Base-by-base conservation (phyloP, 2,113 vertebrate genomes). In the Misgurnus anguillicaudatus region DNA sequence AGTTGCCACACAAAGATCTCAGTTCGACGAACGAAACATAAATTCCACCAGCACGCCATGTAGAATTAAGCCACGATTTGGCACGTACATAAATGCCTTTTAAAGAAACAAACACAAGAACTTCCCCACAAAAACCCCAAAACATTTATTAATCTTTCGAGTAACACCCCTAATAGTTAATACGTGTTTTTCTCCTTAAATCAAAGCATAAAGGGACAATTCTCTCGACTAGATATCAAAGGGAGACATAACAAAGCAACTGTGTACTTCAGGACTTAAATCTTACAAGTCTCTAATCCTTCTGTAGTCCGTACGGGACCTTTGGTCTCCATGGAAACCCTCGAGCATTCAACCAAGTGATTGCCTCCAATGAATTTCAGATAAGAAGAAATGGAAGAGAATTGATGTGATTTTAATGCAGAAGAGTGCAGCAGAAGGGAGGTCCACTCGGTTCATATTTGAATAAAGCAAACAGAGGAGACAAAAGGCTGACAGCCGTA, bases 321-420 rank as follows among this genome's bases (percentile, higher is more conserved):
- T 96, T 95, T 94, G 93, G 95, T 97, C 95, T 95, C 98, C 95
- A 99, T 98, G 96, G 97, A 95, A 95, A 99, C 96, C 85, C 92
- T 92, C 91, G 95, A 94, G 96, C 95, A 99, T 98, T 96, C 96
- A 97, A 95, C 94, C 96, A 95, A 97, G 96, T 96, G 97, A 98
- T 97, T 97, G 96, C 95, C 96, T 96, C 95, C 97, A 98, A 98
- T 99, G 98, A 99, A 99, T 98, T 98, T 98, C 97, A 98, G 98
- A 99, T 99, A 98, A 99, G 97, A 96, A 94, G 95, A 95, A 96
- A 97, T 97, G 95, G 97, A 95, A 95, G 93, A 94, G 96, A 98
- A 99, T 97, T 97, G 96, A 98, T 99, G 97, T 96, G 98, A 98
- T 98, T 99, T 99, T 99, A 97, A 98, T 98, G 96, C 97, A 98